Base-by-base conservation (phyloP, 1,140 invertebrate genomes). In the Sinella curviseta region DNA sequence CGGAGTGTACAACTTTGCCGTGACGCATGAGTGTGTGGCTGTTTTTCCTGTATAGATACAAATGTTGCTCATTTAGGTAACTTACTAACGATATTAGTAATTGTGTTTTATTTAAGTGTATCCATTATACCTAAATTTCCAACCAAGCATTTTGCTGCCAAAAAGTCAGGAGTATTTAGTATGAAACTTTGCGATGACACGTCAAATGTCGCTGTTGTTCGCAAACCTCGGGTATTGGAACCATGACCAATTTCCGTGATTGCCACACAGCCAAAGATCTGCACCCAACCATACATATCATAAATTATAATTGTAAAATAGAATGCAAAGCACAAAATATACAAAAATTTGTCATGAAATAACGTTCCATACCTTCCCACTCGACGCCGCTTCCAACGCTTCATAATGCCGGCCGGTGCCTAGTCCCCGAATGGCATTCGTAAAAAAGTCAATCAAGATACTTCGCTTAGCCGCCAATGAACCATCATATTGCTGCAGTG, bases 181-280 rank as follows among this genome's bases (percentile, higher is more conserved):
- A 90, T 86, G 86, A 90, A 91, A 82, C 88, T 87, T 86, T 90
- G 80, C 31, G 87, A 88, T 35, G 85, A 84, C 0, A 87, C 85
- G 83, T 91, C 90, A 85, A 88, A 91, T 16, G 86, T 88, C 2
- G 90, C 90, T 60, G 87, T 89, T 2, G 91, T 91, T 78, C 89
- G 85, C 85, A 91, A 87, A 16, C 85, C 88, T 82, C 89, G 88
- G 1, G 90, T 90, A 84, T 91, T 91, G 55, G 89, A 90, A 14
- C 91, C 97, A 88, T 99, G 97, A 60, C 93, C 90, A 31, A 98
- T 89, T 89, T 99, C 97, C n/a, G 97, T 99, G 74, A 99, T 86
- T 0, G 94, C 93, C 87, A 98, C 93, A 85, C 94, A 95, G 0
- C 94, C 93, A 65, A 92, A 88, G 31, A 93, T 90, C 90, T 92